Conservation (phyloP, 2,113 vertebrate genomes). For the Chaetura pelagica region DNA sequence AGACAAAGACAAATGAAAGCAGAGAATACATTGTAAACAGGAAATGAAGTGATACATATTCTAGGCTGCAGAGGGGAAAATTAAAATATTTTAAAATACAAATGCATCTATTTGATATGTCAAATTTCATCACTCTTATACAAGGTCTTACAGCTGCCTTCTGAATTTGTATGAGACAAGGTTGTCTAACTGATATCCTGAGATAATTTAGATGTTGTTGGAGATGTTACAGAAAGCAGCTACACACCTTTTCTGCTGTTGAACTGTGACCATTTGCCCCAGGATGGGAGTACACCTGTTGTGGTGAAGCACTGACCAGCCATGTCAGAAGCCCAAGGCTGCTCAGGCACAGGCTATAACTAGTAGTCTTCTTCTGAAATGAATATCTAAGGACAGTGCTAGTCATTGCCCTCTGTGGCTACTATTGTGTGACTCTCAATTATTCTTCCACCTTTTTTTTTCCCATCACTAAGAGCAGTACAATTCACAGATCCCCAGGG, state of each 20-base stretch:
- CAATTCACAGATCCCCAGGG: not conserved
- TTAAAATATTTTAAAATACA: not conserved
- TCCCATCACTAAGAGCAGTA: not conserved
- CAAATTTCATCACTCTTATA: not conserved
- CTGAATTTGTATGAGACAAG: not conserved
- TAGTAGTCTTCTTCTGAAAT: not conserved
- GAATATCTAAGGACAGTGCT: not conserved
- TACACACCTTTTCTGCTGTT: not conserved
- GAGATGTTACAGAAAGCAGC: not conserved
- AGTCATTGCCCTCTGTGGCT: not conserved
- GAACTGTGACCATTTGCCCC: accelerated
- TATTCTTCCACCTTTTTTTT: not conserved
- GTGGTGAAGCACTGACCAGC: not conserved
- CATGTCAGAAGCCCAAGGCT: not conserved
- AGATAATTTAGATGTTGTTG: not conserved
- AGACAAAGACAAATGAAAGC: not conserved
- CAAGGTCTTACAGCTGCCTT: not conserved
- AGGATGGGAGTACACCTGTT: accelerated
- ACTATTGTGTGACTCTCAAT: not conserved
- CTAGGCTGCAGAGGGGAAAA: not conserved
- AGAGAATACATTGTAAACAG: not conserved
- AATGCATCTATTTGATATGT: not conserved
- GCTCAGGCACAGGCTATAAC: not conserved
- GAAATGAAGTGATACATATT: not conserved
- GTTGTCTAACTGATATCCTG: not conserved